phyloP scores from a whole-genome alignment of 1,140 invertebrate genomes.

The Monomorium pharaonis region DNA sequence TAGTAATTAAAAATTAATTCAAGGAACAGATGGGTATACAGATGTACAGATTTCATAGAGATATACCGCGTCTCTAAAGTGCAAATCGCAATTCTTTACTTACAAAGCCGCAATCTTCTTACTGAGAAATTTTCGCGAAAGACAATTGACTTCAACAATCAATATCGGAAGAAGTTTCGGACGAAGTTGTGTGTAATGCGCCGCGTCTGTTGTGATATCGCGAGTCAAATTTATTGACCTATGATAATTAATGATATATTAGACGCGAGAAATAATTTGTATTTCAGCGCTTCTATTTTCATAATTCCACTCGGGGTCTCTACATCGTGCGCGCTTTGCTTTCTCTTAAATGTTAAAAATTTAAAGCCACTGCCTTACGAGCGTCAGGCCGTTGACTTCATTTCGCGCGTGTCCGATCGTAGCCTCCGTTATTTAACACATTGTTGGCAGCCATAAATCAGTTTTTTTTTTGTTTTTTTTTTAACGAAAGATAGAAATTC shows the following conservation, averaged over 20 bases:
- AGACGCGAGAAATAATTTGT: background rate
- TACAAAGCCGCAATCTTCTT: background rate
- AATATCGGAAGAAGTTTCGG: slow-evolving; percentile 8
- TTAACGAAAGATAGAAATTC: too few species aligned
- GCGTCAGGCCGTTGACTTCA: background rate
- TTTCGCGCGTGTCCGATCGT: background rate
- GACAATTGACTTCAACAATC: background rate
- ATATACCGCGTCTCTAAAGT: background rate
- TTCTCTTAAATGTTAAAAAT: background rate
- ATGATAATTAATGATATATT: background rate
- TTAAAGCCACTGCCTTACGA: background rate
- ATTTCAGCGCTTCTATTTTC: background rate
- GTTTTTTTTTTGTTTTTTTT: too few species aligned
- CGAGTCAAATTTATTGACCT: background rate
- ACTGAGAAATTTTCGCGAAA: background rate
- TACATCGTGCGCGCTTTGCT: background rate
- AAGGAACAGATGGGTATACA: background rate
- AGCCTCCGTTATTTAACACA: background rate
- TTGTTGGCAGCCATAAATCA: too few species aligned
- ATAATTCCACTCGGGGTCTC: background rate
- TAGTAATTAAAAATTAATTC: background rate
- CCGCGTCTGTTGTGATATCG: background rate
- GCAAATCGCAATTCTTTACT: background rate
- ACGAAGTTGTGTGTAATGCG: background rate
- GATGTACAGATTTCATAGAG: background rate